Percentiles rank a stretch among this genome's conserved stretches.
phyloP scores from a whole-genome alignment of 2,113 vertebrate species.

The Gulo gulo region DNA sequence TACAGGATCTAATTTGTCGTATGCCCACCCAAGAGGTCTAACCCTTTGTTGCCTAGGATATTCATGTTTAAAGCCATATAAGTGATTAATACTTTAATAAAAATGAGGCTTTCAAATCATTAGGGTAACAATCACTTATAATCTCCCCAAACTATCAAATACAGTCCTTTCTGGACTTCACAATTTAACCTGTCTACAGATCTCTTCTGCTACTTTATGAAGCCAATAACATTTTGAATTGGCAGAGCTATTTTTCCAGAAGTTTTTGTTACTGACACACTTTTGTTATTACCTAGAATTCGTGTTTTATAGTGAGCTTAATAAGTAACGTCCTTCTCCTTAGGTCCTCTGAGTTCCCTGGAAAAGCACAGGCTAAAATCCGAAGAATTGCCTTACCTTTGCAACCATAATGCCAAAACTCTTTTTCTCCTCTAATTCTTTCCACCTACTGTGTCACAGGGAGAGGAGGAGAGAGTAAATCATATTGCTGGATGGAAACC shows the following conservation, averaged over 20 bases:
- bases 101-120: neutral
- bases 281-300: slow-evolving; percentile 15
- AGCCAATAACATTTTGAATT: neutral
- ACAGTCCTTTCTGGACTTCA: neutral
- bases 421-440: slow-evolving; percentile 44
- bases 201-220: neutral
- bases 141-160: neutral
- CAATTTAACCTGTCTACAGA: neutral
- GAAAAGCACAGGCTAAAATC: slow-evolving; percentile 5
- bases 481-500: neutral
- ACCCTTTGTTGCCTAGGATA: slow-evolving; percentile 21
- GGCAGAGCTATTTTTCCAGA: slow-evolving; percentile 3
- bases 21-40: neutral
- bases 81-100: slow-evolving; percentile 42
- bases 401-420: neutral
- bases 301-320: slow-evolving; percentile 15
- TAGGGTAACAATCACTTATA: slow-evolving; percentile 30
- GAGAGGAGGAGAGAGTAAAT: neutral
- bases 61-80: neutral
- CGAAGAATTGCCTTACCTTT: neutral
- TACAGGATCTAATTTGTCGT: neutral
- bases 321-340: neutral
- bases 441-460: neutral
- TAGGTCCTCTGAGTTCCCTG: neutral
- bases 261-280: neutral